Evolutionary conservation across 2,113 vertebrate genomes (phyloP), one percentile per base, ranked within the genome.

Genomic region (Gulo gulo): DNA sequence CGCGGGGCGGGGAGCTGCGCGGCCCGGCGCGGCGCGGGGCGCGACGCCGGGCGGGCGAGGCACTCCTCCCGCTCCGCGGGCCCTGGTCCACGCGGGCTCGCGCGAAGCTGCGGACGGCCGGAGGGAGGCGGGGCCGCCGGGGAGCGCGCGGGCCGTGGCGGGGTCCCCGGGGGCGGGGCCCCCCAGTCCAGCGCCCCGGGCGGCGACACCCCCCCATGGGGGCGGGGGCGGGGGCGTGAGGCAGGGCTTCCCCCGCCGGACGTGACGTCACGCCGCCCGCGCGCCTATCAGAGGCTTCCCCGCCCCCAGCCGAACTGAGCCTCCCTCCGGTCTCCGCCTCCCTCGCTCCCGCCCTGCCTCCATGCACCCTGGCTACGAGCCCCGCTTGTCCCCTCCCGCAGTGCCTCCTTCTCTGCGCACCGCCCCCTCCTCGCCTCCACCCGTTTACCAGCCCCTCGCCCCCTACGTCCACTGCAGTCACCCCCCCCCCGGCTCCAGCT

Each of bases 241-340:
- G 98, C 98, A 80, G 98, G 98, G 98, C 97, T 98, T 98, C 91
- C 98, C 98, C 98, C 97, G 97, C 98, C 98, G 98, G 98, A 98
- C 98, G 98, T 98, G 98, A 98, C 98, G 95, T 98, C 98, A 98
- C 97, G 94, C 85, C 79, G 14, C 9, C 93, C 71, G 85, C 21
- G 34, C 95, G 52, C 98, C 98, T 98, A 98, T 98, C 98, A 67
- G 78, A 89, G 73, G 73, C 94, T 21, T 92, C 97, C 96, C 96
- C 93, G 94, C 96, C 95, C 94, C 94, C 82, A 13, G 20, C 91
- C 95, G 15, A 82, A 95, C 7, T 59, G 85, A 18, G 88, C 91
- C 34, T 45, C 95, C 39, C 57, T 15, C 80, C 84, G 9, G 6
- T 55, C 1, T 5, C 36, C 26, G 21, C 2, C 23, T 57, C 20